Conservation (phyloP, 2,797 vertebrate genomes). For the Eulemur coronatus region DNA sequence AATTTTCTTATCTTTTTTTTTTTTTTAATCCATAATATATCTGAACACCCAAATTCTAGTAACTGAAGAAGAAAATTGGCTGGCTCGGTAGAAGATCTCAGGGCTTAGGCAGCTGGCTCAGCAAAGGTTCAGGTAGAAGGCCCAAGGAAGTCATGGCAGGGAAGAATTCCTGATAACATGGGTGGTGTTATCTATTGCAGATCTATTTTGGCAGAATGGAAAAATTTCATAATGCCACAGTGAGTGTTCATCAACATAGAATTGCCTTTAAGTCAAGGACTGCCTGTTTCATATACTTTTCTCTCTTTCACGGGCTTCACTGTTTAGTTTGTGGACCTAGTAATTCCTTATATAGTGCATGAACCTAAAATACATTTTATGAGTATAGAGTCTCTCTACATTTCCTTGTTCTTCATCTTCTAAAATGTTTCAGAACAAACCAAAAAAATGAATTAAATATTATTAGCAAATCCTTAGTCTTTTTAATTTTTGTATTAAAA, state of each 20-base stretch:
- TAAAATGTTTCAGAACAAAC: background rate
- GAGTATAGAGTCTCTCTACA: background rate
- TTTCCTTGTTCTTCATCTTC: background rate
- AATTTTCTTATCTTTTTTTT: background rate
- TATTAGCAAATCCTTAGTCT: background rate
- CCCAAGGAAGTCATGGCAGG: background rate
- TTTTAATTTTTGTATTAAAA: background rate
- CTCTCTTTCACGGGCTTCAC: background rate
- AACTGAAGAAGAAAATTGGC: background rate
- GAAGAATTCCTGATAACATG: background rate
- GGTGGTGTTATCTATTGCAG: background rate
- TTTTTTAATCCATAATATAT: background rate
- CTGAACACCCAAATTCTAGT: background rate
- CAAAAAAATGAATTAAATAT: background rate
- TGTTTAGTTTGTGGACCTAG: background rate
- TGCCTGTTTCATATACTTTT: background rate
- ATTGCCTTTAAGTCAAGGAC: background rate
- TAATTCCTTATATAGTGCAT: background rate
- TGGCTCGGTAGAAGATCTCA: background rate
- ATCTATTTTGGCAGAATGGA: background rate
- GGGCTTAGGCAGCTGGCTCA: background rate
- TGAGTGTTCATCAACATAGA: background rate
- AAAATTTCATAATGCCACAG: background rate
- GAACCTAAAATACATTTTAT: background rate
- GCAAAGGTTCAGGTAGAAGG: background rate